phyloP scores from a whole-genome alignment of 2,888 invertebrate genomes.

The Pasiphila rectangulata region DNA sequence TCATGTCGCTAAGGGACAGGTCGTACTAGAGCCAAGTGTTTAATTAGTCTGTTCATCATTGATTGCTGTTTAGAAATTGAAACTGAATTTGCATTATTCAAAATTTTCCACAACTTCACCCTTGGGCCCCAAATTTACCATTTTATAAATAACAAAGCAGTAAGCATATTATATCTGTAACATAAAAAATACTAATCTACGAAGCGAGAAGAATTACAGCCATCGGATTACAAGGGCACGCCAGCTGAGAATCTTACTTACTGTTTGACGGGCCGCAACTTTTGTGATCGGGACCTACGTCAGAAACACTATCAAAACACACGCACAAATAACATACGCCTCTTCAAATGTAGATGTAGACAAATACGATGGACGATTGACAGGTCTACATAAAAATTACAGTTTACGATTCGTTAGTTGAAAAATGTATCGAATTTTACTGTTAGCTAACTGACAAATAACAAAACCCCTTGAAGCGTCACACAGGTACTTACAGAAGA shows the following conservation, averaged over 20 bases:
- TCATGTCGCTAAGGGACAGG: slow-evolving; percentile 37
- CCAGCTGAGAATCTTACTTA: slow-evolving; percentile 74
- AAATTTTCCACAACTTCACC: slow-evolving; percentile 33
- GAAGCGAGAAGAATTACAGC: slow-evolving; percentile 68
- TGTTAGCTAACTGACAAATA: slow-evolving; percentile 63
- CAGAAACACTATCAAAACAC: slow-evolving; percentile 79
- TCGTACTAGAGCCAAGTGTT: slow-evolving; percentile 58
- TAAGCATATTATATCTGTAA: slow-evolving; percentile 53
- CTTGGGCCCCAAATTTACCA: slow-evolving; percentile 31
- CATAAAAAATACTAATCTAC: slow-evolving; percentile 55
- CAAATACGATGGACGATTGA: slow-evolving; percentile 53
- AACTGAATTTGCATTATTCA: slow-evolving; percentile 27
- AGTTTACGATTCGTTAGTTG: slow-evolving; percentile 64
- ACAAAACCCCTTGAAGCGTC: slow-evolving; percentile 45
- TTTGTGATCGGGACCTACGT: slow-evolving; percentile 81
- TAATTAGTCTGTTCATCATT: slow-evolving; percentile 54
- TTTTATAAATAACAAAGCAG: slow-evolving; percentile 47
- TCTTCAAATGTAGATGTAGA: slow-evolving; percentile 48
- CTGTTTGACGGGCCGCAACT: slow-evolving; percentile 78
- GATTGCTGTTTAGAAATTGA: slow-evolving; percentile 44
- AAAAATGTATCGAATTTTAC: slow-evolving; percentile 61
- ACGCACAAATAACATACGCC: slow-evolving; percentile 68
- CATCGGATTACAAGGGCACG: slow-evolving; percentile 65
- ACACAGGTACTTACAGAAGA: slow-evolving; percentile 91
- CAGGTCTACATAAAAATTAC: slow-evolving; percentile 60